phyloP scores from a whole-genome alignment of 1,140 invertebrate species.

The Bicyclus anynana region DNA sequence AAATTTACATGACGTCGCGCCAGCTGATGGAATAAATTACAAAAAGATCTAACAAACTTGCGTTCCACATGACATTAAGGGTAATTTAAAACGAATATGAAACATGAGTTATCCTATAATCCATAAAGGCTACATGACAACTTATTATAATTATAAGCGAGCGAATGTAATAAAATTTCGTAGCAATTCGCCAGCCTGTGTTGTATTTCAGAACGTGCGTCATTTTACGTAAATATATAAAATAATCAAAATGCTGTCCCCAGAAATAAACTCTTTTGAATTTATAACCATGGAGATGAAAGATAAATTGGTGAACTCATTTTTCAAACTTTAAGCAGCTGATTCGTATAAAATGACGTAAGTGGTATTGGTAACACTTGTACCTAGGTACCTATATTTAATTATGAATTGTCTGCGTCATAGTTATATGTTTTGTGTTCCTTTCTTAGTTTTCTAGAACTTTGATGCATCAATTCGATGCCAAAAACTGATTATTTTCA shows the following conservation, averaged over 20 bases:
- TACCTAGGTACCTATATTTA: too few relatives aligned
- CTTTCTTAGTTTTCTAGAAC: too few relatives aligned
- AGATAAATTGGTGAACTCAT: conserved; percentile 34
- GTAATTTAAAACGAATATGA: conserved; percentile 23
- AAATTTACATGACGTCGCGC: too few relatives aligned
- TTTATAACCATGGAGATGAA: conserved; percentile 47
- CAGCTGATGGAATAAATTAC: conserved; percentile 15
- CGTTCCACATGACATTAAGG: conserved; percentile 8
- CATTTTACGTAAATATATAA: conserved; percentile 54
- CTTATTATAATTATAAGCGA: conserved; percentile 29
- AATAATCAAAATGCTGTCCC: conserved; percentile 35
- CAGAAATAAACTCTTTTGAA: conserved; percentile 50
- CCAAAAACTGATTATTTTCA: too few relatives aligned
- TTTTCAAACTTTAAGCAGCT: conserved; percentile 16
- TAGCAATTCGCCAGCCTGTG: conserved; percentile 41
- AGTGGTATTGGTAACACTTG: too few relatives aligned
- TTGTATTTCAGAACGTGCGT: conserved; percentile 49
- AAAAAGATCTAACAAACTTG: conserved; percentile 15
- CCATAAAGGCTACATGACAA: conserved; percentile 34
- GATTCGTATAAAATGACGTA: conserved; percentile 11
- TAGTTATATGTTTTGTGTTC: too few relatives aligned
- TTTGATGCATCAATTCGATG: too few relatives aligned
- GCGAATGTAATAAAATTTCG: conserved; percentile 47
- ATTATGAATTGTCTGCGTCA: too few relatives aligned
- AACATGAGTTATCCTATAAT: conserved; percentile 30